Conservation (phyloP, 2,888 invertebrate genomes). For the Tortrix viridana region DNA sequence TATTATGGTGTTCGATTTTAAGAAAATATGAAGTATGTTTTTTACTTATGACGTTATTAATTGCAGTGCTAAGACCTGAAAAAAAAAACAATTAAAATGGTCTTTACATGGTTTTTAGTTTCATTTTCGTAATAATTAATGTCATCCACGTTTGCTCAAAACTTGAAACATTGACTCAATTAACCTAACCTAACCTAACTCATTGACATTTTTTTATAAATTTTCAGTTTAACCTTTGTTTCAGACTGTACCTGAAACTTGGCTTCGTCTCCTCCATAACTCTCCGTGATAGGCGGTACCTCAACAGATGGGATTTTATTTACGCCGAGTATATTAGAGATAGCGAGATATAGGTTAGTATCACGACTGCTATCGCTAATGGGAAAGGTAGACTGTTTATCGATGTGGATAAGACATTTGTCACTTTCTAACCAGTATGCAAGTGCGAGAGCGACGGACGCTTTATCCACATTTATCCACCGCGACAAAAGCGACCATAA, state of each 20-base stretch:
- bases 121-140: too few relatives aligned
- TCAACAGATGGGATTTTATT: conserved; percentile 57
- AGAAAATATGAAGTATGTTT: background rate
- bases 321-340: conserved; percentile 36
- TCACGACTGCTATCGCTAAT: background rate
- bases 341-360: conserved; percentile 30
- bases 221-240: conserved; percentile 6
- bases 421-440: too few relatives aligned
- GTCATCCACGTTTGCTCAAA: too few relatives aligned
- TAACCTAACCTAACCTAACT: too few relatives aligned
- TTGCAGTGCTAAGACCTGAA: background rate
- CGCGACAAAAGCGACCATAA: too few relatives aligned
- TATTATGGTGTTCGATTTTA: background rate
- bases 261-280: conserved; percentile 79
- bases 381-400: background rate
- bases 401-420: too few relatives aligned
- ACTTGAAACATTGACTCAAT: too few relatives aligned
- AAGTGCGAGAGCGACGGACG: too few relatives aligned
- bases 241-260: conserved; percentile 76
- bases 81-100: background rate
- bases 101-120: background rate
- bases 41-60: background rate
- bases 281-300: conserved; percentile 69
- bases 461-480: too few relatives aligned
- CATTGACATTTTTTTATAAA: background rate